Percentiles rank a stretch among this genome's conserved stretches.
These are phyloP conservation scores for Cebidichthys violaceus DNA, from an alignment of 2,113 vertebrate species.

Conservation along the genomic window DNA sequence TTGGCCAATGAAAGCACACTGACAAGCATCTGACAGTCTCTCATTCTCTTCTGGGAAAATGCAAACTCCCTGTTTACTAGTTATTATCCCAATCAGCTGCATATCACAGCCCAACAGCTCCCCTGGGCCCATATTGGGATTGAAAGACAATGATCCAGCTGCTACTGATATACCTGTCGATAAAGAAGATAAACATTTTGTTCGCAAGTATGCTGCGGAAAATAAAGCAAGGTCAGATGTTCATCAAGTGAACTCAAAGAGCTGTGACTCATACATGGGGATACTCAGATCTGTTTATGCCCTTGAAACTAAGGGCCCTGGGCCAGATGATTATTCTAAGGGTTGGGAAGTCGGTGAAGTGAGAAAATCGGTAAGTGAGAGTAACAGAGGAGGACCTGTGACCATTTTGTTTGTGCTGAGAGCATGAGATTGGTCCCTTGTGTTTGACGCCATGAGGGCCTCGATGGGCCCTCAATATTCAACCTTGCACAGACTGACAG, in stretches of 20 bases:
- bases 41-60: constrained; percentile 40
- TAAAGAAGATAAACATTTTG: constrained; percentile 45
- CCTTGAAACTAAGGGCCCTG: constrained; percentile 83
- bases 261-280: constrained; percentile 29
- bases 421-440: constrained; percentile 85
- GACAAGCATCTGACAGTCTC: constrained; percentile 48
- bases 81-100: constrained; percentile 75
- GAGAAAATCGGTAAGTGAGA: constrained; percentile 86
- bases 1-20: constrained; percentile 32
- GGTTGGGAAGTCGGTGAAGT: constrained; percentile 87
- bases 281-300: constrained; percentile 80
- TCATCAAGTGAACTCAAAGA: constrained; percentile 18
- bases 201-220: constrained; percentile 7
- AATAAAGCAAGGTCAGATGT: constrained; percentile 45
- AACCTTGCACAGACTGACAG: constrained; percentile 38
- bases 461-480: constrained; percentile 65
- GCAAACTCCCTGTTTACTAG: constrained; percentile 71
- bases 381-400: constrained; percentile 83
- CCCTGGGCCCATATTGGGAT: constrained; percentile 31
- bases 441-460: constrained; percentile 72
- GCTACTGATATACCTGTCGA: constrained; percentile 27
- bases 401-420: constrained; percentile 89
- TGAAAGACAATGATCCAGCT: constrained; percentile 40
- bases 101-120: constrained; percentile 49
- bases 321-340: constrained; percentile 88